Base-by-base conservation (phyloP, 2,888 invertebrate genomes). In the Zele albiditarsus region DNA sequence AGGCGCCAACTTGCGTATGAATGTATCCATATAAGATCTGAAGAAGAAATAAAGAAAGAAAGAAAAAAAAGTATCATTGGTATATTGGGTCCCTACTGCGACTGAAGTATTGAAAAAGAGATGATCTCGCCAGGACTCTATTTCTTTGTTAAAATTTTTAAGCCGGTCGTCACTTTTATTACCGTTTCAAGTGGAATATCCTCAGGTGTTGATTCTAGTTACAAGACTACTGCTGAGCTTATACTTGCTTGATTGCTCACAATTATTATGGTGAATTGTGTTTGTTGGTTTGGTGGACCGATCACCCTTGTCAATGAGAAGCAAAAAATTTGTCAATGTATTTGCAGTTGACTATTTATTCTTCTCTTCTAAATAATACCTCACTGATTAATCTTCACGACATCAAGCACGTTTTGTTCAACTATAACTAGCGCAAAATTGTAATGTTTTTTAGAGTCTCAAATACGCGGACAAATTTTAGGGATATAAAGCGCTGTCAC, bases 401-500 rank as follows among this genome's bases (percentile, higher is more conserved):
- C 53, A 53, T 20, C 20, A 2, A 42, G 42, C 42, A 12, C 12
- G n/a, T 12, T 4, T 42, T 12, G 20, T 53, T 53, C 20, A n/a
- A 8, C 4, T 4, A 20, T 53, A 53, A 53, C 20, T 6, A 53
- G 4, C 8, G 4, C 8, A 53, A 53, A 4, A 53, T 20, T 6
- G 53, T 23, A 53, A 53, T 8, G 20, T 4, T 46, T 60, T 25
- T 27, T 8, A n/a, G 31, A 27, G 25, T 8, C 4, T 62, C 0
- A 28, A 16, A n/a, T 62, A 14, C 25, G 62, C 31, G 62, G 62
- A n/a, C 28, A 28, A 16, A 12, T 28, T 67, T 53, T 31, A n/a
- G n/a, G 57, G 25, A 31, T 23, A 58, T 23, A 31, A 69, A 38
- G 70, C 71, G 72, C 67, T 89, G 89, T 89, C 89, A 86, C 89